Evolutionary conservation across 2,113 vertebrate genomes (phyloP).

Genomic region (Sprattus sprattus): DNA sequence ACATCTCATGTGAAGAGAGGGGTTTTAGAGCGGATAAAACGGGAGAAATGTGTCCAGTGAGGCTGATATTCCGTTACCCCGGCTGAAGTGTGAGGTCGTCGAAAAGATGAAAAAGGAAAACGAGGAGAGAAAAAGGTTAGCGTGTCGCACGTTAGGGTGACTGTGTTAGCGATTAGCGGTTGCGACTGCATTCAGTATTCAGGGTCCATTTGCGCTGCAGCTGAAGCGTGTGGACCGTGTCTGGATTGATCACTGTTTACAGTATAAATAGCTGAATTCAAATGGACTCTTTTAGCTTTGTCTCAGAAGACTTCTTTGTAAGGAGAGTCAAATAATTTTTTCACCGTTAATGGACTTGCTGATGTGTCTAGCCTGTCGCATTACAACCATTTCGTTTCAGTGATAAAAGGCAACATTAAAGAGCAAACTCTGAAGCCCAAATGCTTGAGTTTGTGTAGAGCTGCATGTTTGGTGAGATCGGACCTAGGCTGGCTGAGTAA

Average conservation of each 20-base stretch:
- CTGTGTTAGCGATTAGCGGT: conserved; percentile 6
- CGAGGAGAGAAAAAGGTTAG: background rate
- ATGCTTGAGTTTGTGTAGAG: background rate
- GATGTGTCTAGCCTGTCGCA: background rate
- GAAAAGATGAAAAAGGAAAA: background rate
- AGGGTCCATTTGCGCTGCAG: background rate
- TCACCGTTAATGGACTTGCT: background rate
- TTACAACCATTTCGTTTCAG: background rate
- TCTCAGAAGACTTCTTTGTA: background rate
- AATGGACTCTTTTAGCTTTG: conserved; percentile 1
- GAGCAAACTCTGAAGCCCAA: background rate
- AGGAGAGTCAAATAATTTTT: background rate
- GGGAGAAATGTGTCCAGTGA: background rate
- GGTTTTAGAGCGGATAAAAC: conserved; percentile 13
- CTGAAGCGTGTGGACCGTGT: background rate
- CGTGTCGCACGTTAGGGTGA: background rate
- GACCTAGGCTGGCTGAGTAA: background rate
- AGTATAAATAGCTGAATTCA: background rate
- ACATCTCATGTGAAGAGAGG: background rate
- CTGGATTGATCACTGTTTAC: conserved; percentile 11
- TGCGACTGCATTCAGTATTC: background rate
- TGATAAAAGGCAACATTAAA: too few relatives aligned
- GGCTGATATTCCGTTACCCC: conserved; percentile 9
- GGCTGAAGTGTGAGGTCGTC: conserved; percentile 1
- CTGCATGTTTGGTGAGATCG: background rate